Percentiles rank a stretch among this genome's conserved stretches.
Evolutionary conservation across 2,888 invertebrate species (phyloP).

Genomic region (Salticus scenicus): DNA sequence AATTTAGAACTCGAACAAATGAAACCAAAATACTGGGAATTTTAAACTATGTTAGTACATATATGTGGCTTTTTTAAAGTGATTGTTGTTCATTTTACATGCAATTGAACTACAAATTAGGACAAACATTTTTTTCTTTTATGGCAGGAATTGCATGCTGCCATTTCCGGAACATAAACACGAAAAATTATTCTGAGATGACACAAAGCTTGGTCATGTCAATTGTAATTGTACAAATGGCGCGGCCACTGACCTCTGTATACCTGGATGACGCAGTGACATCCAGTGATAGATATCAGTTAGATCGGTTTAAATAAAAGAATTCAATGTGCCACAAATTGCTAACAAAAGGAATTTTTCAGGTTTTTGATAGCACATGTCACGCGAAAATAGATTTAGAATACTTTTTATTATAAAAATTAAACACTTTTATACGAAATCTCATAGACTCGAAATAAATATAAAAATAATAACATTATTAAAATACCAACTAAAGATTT

Average conservation of each 20-base stretch:
- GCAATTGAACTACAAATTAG: constrained; percentile 26
- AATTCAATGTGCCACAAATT: constrained; percentile 5
- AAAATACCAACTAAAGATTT: too few relatives aligned
- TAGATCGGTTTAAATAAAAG: constrained; percentile 16
- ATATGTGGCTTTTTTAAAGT: not conserved
- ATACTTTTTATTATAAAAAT: too few relatives aligned
- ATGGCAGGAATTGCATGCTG: not conserved
- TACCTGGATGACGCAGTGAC: not conserved
- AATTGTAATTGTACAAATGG: constrained; percentile 13
- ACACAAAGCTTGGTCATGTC: constrained; percentile 28
- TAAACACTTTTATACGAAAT: too few relatives aligned
- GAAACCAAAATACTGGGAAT: not conserved
- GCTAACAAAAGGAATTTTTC: not conserved
- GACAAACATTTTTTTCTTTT: constrained; percentile 14
- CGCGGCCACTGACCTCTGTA: constrained; percentile 34
- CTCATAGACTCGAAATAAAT: too few relatives aligned
- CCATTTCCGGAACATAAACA: constrained; percentile 7
- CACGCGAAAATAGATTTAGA: not conserved
- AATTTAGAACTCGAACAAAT: not conserved
- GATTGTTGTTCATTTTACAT: constrained; percentile 11
- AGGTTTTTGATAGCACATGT: not conserved
- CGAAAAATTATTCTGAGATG: constrained; percentile 21
- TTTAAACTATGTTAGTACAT: not conserved
- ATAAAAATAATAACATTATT: too few relatives aligned
- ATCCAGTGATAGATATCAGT: constrained; percentile 12